Evolutionary conservation across 2,797 vertebrate genomes (phyloP).

Genomic region (Girardinus metallicus): DNA sequence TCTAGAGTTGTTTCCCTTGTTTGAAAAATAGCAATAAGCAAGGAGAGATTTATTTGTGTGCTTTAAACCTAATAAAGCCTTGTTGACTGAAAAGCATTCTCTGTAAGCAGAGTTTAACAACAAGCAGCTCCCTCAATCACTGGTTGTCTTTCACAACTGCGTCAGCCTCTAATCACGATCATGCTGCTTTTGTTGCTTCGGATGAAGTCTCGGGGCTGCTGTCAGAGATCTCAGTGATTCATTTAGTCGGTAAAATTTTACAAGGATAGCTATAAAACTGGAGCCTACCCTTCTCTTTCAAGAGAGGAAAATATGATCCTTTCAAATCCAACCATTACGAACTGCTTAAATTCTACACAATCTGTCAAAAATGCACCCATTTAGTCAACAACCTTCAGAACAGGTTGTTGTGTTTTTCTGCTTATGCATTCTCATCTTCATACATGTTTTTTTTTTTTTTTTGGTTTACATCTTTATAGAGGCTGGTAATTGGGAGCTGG

Average conservation of each 20-base stretch:
- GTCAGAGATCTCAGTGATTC: constrained; percentile 31
- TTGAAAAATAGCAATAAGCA: constrained; percentile 21
- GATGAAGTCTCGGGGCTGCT: constrained; percentile 22
- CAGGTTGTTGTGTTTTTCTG: neutral
- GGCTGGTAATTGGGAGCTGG: neutral
- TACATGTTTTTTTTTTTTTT: neutral
- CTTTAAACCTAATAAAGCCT: constrained; percentile 38
- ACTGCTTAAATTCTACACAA: neutral
- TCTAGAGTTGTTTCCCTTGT: constrained; percentile 11
- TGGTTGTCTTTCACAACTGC: constrained; percentile 34
- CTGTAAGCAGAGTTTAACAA: constrained; percentile 34
- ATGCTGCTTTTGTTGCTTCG: constrained; percentile 22
- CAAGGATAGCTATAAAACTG: constrained; percentile 8
- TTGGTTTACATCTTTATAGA: constrained; percentile 10
- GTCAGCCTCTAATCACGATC: constrained; percentile 44
- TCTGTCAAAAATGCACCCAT: constrained; percentile 27
- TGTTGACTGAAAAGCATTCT: constrained; percentile 34
- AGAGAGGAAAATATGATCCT: constrained; percentile 21
- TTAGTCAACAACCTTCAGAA: constrained; percentile 16
- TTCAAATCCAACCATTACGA: constrained; percentile 18
- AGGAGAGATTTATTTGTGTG: constrained; percentile 10
- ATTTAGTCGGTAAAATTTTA: constrained; percentile 38
- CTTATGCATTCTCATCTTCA: constrained; percentile 3
- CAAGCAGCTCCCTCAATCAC: constrained; percentile 35
- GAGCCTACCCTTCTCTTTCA: constrained; percentile 1